Conservation (phyloP, 2,888 invertebrate genomes). For the Caenorhabditis afra region DNA sequence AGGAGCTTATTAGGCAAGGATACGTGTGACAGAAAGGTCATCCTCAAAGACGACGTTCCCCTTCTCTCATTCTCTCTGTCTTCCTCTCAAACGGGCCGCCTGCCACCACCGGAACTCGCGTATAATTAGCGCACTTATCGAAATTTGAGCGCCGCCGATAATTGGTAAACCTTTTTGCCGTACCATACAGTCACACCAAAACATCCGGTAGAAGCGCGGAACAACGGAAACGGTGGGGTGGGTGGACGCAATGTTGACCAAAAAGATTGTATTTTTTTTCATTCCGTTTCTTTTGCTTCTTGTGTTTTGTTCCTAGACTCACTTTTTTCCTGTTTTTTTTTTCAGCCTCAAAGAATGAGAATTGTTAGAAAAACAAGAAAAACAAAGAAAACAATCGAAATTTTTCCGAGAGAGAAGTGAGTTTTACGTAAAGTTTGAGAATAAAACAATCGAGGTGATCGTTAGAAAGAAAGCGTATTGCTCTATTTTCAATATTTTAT, state of each 20-base stretch:
- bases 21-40: slow-evolving; percentile 58
- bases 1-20: slow-evolving; percentile 39
- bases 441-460: no score
- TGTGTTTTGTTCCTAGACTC: slow-evolving; percentile 38
- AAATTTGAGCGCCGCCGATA: slow-evolving; percentile 54
- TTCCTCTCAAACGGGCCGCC: slow-evolving; percentile 28
- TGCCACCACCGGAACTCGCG: slow-evolving; percentile 28
- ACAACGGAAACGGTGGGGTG: slow-evolving; percentile 5
- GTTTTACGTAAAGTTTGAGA: neutral
- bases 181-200: slow-evolving; percentile 22
- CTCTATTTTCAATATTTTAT: no score
- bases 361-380: slow-evolving; percentile 4
- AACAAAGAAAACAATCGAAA: slow-evolving; percentile 13
- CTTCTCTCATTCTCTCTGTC: no score
- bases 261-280: slow-evolving; percentile 33
- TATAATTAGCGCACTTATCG: slow-evolving; percentile 60
- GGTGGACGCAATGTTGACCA: slow-evolving; percentile 43
- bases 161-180: slow-evolving; percentile 26
- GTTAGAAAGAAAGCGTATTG: no score
- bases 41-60: slow-evolving; percentile 9
- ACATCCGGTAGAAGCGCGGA: slow-evolving; percentile 36
- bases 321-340: slow-evolving; percentile 11
- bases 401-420: no score
- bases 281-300: no score
- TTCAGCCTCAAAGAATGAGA: neutral